Evolutionary conservation across 2,888 invertebrate species (phyloP), one percentile per base, ranked within the genome.

Genomic region (Desoria tigrina): DNA sequence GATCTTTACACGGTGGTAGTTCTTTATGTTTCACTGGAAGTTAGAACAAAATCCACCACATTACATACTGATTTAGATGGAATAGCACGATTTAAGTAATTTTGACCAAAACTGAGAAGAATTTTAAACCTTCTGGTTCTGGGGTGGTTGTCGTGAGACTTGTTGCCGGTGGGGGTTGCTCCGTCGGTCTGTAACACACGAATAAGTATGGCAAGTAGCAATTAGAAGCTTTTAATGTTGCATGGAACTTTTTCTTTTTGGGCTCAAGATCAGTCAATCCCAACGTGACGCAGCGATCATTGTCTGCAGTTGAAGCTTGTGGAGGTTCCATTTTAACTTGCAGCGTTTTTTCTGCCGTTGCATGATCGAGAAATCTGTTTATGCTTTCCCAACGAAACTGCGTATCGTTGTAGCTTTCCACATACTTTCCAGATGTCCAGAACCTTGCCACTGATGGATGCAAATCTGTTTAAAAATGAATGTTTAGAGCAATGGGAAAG

Each of bases 381-480:
- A 51, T 24, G 7, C 24, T 51, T 26, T 51, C 51, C 9, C 24
- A 51, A 7, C 51, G 51, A 26, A 51, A 51, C 16, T 51, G 21
- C 6, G 6, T 9, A 26, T 51, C 51, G 7, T 16, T 16, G 24
- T 21, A 51, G 16, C 9, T 23, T 18, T 51, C 21, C 6, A 51
- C 51, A 16, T 51, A 51, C 23, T 51, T 51, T 16, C 51, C 51
- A 6, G 51, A 51, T 21, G 51, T 51, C 51, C 51, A 51, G 24
- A 51, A 51, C 16, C 51, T 18, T 24, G 24, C 26, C 6, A 51
- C 16, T 4, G 51, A 51, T 51, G 51, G 24, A 51, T 51, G 24
- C 6, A 51, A 26, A 24, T 26, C 51, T 51, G 51, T 9, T 21
- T 3, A 51, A 24, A 49, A 18, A n/a, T 49, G n/a, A n/a, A n/a